phyloP scores from a whole-genome alignment of 2,888 invertebrate genomes.

The Rutpela maculata region DNA sequence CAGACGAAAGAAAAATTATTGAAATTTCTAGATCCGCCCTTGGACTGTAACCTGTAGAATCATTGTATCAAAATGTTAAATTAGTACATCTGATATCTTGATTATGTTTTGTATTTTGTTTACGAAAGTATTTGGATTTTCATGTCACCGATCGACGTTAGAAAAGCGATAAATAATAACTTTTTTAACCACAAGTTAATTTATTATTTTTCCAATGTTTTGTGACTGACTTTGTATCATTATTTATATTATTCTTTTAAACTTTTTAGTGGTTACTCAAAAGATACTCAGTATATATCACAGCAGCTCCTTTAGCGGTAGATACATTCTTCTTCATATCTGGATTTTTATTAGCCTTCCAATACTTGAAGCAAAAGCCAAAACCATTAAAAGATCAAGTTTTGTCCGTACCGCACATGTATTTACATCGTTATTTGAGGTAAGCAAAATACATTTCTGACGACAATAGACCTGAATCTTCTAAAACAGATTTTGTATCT shows the following conservation, averaged over 20 bases:
- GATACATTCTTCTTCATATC: constrained; percentile 81
- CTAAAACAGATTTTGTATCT: neutral
- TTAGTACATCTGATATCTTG: too few relatives aligned
- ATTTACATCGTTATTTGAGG: constrained; percentile 59
- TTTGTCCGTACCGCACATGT: constrained; percentile 50
- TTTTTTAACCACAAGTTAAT: too few relatives aligned
- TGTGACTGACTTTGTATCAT: too few relatives aligned
- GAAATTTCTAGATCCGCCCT: too few relatives aligned
- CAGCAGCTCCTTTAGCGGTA: constrained; percentile 76
- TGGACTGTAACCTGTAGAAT: too few relatives aligned
- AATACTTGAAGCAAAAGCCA: constrained; percentile 66
- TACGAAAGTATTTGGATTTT: too few relatives aligned
- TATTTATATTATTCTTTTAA: constrained; percentile 38
- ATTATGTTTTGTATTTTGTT: too few relatives aligned
- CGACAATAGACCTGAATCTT: constrained; percentile 53
- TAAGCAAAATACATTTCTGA: constrained; percentile 34
- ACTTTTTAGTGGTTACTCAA: constrained; percentile 69
- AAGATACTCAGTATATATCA: constrained; percentile 59
- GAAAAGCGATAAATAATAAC: too few relatives aligned
- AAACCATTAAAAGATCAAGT: constrained; percentile 47
- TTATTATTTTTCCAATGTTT: too few relatives aligned
- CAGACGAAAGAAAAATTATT: too few relatives aligned
- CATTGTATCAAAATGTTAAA: too few relatives aligned
- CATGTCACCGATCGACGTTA: too few relatives aligned
- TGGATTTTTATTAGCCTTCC: constrained; percentile 77